Evolutionary conservation across 2,113 vertebrate genomes (phyloP).

Genomic region (Eublepharis macularius): DNA sequence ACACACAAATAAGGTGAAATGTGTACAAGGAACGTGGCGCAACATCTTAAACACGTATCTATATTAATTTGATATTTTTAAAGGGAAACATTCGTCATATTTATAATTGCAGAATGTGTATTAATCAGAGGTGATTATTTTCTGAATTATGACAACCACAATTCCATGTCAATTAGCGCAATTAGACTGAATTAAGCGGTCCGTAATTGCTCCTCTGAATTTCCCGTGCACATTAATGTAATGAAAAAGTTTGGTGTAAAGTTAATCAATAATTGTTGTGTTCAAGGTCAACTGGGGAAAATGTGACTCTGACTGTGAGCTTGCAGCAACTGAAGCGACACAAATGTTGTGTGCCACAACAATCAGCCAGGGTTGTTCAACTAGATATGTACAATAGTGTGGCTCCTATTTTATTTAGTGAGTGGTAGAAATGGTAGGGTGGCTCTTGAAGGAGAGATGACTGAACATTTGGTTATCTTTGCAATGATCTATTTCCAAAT

Average conservation of each 20-base stretch:
- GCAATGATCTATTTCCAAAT: no score
- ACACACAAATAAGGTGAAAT: slow-evolving; percentile 7
- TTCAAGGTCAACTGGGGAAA: not conserved
- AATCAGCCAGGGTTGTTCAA: not conserved
- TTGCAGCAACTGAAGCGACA: not conserved
- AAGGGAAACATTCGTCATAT: slow-evolving; percentile 17
- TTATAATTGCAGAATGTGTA: slow-evolving; percentile 41
- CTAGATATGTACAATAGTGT: not conserved
- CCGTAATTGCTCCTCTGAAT: not conserved
- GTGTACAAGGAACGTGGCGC: not conserved
- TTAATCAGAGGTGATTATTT: slow-evolving; percentile 56
- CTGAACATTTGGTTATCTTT: no score
- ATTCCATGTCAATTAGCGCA: slow-evolving; percentile 36
- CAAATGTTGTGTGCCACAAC: not conserved
- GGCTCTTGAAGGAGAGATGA: not conserved
- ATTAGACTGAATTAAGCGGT: slow-evolving; percentile 38
- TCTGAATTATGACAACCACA: slow-evolving; percentile 27
- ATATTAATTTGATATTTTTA: slow-evolving; percentile 6
- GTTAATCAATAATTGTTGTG: not conserved
- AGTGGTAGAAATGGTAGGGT: not conserved
- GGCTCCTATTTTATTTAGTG: no score
- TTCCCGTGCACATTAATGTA: not conserved
- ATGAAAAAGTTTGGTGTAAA: slow-evolving; percentile 13
- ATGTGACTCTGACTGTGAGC: rapidly evolving
- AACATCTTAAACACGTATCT: slow-evolving; percentile 28